Evolutionary conservation across 2,113 vertebrate genomes (phyloP), one percentile per base, ranked within the genome.

Genomic region (Entelurus aequoreus): DNA sequence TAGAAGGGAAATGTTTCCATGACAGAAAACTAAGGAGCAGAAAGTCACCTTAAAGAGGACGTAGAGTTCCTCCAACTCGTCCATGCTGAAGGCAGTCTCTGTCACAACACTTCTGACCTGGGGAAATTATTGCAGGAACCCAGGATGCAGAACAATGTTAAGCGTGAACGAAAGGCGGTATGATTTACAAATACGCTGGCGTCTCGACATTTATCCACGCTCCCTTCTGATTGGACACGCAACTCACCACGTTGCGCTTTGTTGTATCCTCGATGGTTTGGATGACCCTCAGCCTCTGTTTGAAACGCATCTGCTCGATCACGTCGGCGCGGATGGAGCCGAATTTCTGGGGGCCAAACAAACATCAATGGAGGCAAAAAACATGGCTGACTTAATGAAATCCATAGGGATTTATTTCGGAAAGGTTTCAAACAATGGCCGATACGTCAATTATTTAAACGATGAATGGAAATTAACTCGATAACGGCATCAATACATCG

Each of bases 291-390:
- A 99, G 91, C 42, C 97, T 92, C 86, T 99, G 97, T 67, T 96
- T 98, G 87, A 99, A 99, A 54, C 97, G 91, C 97, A 99, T 99
- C 79, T 98, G 96, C 71, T 99, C 96, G 58, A 99, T 99, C 72
- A 96, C 88, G 63, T 99, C 97, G 1, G 97, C 94, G 52, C 94
- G 90, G 81, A 99, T 97, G 1, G 90, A 93, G 72, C 95, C 96
- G 74, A 99, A 98, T 90, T 96, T 99, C 96, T 99, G 80, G 9
- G 74, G 46, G 48, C 2, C n/a, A 77, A 9, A 1, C 4, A 69
- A 36, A 50, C 6, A 21, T 21, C 5, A 42, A 67, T 7, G n/a
- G 53, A 5, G 8, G 5, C 37, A 11, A 44, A 1, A n/a, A 60
- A 3, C 38, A 40, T 0, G 1, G 16, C 38, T 58, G 55, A 57